Evolutionary conservation across 2,113 vertebrate species (phyloP), one percentile per base, ranked within the genome.

Genomic region (Alaudala cheleensis): DNA sequence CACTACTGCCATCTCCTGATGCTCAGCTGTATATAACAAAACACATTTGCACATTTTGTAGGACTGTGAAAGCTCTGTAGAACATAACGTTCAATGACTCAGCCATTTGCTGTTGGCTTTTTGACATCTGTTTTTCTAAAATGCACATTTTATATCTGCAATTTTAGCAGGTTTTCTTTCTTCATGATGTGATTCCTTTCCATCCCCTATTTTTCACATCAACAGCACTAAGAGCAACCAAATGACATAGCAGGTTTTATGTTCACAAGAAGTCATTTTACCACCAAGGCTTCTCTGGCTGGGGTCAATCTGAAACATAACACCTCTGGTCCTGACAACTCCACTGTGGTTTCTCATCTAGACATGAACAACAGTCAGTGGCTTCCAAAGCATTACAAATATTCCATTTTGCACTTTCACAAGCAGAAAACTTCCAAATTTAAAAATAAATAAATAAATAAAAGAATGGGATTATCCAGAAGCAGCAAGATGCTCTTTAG

Each of bases 1-100:
- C 97, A 73, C 96, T 97, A 86, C 97, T 98, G 98, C 97, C 98
- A 98, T 67, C 98, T 98, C 93, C 97, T 98, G 98, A 88, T 95
- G 45, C 57, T 82, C 31, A 45, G 42, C 8, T 85, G 95, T n/a
- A 97, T 65, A 45, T 28, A 69, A 33, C 54, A 58, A 72, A 85
- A 64, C 9, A 19, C 28, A 45, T 39, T 69, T 79, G 76, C 21
- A 51, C 15, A n/a, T 67, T 51, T 44, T 33, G 16, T 28, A 61
- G 26, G 42, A 45, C 15, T 4, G 6, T 29, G 57, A 69, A 74
- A 81, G 53, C 28, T 71, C 40, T 70, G 29, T 49, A 47, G 50
- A 91, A 77, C 33, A 37, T n/a, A 44, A 51, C 3, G 54, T 53
- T 88, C 89, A 86, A 31, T 61, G 40, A 83, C 51, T 69, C 45